Evolutionary conservation across 2,113 vertebrate species (phyloP).

Genomic region (Rhinopomastus cyanomelas): DNA sequence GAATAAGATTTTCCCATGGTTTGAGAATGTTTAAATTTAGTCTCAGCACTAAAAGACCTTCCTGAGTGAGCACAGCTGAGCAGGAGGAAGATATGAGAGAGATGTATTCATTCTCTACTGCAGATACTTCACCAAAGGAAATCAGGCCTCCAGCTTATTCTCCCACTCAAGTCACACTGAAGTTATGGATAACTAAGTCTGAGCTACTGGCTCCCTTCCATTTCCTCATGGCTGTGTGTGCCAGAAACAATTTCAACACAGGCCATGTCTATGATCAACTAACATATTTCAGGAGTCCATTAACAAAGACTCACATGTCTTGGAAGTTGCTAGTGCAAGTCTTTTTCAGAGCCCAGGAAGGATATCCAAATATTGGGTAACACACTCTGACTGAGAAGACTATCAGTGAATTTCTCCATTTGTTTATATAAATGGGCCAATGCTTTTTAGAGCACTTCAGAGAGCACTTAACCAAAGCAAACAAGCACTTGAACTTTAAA

Average conservation of each 20-base stretch:
- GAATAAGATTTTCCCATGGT: background rate
- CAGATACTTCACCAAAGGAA: background rate
- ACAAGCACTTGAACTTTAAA: conserved; percentile 78
- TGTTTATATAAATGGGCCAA: conserved; percentile 73
- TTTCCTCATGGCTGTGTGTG: background rate
- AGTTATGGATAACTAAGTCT: conserved; percentile 1
- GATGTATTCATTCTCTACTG: background rate
- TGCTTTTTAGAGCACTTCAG: conserved; percentile 71
- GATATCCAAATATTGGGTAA: conserved; percentile 44
- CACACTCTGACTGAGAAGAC: conserved; percentile 33
- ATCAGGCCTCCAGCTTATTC: background rate
- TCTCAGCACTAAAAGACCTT: background rate
- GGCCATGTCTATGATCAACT: background rate
- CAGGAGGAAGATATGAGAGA: background rate
- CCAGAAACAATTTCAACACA: background rate
- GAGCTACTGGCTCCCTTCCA: background rate
- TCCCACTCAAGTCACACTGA: background rate
- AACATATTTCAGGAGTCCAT: background rate
- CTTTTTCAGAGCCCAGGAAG: background rate
- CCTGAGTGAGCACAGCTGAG: background rate
- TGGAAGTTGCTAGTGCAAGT: background rate
- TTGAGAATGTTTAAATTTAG: background rate
- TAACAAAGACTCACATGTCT: background rate
- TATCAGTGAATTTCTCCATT: conserved; percentile 62
- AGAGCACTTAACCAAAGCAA: conserved; percentile 76